Conservation (phyloP, 92 coral and sea anemone species). For the Epizoanthus ramosus region DNA sequence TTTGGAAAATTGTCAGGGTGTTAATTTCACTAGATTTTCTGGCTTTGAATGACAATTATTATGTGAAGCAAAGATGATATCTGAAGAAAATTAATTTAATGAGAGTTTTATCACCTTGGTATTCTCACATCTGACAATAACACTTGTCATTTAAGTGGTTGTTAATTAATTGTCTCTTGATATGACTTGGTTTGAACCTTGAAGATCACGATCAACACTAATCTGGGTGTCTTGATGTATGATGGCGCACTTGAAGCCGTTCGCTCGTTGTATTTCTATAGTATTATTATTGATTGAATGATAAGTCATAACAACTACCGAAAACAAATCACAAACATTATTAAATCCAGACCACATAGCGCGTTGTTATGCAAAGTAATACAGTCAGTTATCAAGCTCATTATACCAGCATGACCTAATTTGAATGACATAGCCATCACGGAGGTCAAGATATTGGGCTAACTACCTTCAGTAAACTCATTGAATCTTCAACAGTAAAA, state of each 20-base stretch:
- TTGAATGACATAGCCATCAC: background rate
- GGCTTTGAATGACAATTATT: background rate
- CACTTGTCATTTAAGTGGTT: background rate
- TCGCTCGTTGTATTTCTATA: background rate
- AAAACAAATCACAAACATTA: constrained; percentile 45
- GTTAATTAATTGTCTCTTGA: background rate
- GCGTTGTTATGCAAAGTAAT: constrained; percentile 26
- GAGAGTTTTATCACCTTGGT: background rate
- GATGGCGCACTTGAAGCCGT: background rate
- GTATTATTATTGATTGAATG: background rate
- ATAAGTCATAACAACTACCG: constrained; percentile 36
- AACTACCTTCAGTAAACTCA: background rate
- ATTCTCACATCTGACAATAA: background rate
- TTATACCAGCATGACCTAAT: background rate
- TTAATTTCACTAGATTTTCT: background rate
- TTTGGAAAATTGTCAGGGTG: background rate
- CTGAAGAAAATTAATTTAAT: too few species aligned
- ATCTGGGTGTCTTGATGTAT: background rate
- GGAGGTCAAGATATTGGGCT: background rate
- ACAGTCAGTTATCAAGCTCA: constrained; percentile 10
- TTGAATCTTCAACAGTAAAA: background rate
- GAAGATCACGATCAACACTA: background rate
- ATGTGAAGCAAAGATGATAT: background rate
- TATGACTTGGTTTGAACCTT: background rate
- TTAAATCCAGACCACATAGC: constrained; percentile 43